phyloP scores from a whole-genome alignment of 1,140 invertebrate genomes.

The Drosophila auraria region DNA sequence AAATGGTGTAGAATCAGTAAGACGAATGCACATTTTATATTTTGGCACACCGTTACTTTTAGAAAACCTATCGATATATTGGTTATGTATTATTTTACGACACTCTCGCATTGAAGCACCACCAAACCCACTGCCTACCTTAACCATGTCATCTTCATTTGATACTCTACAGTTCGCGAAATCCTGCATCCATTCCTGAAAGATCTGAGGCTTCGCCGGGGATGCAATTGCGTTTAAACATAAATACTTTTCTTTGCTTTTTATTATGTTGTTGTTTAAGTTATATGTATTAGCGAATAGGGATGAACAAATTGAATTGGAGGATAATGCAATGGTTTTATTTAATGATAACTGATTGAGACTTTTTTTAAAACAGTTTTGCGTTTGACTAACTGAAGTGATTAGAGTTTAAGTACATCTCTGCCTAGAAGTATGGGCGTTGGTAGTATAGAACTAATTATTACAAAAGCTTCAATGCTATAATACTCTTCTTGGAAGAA shows the following conservation, averaged over 20 bases:
- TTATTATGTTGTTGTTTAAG: background rate
- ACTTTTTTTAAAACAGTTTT: too few relatives aligned
- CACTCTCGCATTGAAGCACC: background rate
- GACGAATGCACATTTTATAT: background rate
- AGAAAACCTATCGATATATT: slow-evolving; percentile 4
- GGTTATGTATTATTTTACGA: background rate
- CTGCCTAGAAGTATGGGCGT: too few relatives aligned
- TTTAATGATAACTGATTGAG: background rate
- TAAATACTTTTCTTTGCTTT: background rate
- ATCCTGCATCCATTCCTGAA: background rate
- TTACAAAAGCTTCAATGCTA: too few relatives aligned
- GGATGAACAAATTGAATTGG: background rate
- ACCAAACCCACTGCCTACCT: background rate
- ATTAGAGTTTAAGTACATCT: too few relatives aligned
- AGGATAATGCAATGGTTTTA: background rate
- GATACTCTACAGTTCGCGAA: background rate
- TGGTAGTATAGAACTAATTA: too few relatives aligned
- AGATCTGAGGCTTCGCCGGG: background rate
- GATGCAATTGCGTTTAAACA: background rate
- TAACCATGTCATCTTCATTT: background rate
- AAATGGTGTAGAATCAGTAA: slow-evolving; percentile 1
- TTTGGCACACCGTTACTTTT: background rate
- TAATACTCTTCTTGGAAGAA: too few relatives aligned
- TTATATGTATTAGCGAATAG: background rate
- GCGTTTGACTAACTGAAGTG: too few relatives aligned